Percentiles rank a stretch among this genome's conserved stretches.
Conservation (phyloP, 2,113 vertebrate genomes). For the Lipotes vexillifer region DNA sequence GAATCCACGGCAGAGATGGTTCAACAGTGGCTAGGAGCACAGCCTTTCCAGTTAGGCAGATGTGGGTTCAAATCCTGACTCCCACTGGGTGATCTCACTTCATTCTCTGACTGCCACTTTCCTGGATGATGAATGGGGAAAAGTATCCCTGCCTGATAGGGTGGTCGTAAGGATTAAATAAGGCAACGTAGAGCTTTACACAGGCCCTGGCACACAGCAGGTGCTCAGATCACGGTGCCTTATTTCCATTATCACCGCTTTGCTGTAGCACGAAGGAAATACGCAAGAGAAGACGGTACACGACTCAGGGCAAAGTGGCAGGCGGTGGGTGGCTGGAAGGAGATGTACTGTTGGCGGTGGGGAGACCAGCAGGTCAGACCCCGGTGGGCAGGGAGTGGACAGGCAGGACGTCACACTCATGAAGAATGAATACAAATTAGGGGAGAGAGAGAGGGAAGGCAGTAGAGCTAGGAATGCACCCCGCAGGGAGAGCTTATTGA, state of each 20-base stretch:
- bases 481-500: neutral
- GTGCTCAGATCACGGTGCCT: neutral
- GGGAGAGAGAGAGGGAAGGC: neutral
- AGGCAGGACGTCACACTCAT: neutral
- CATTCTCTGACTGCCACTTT: neutral
- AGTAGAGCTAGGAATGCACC: neutral
- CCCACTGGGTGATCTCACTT: neutral
- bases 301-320: neutral
- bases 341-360: fast-evolving
- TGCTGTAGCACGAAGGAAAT: no score
- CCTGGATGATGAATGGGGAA: neutral
- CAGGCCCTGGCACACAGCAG: neutral
- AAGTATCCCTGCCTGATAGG: neutral
- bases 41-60: neutral
- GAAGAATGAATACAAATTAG: neutral
- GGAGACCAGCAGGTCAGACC: neutral
- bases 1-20: neutral
- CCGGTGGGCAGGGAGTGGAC: neutral
- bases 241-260: neutral
- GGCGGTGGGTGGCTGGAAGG: neutral
- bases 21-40: neutral
- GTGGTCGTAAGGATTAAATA: neutral
- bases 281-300: neutral
- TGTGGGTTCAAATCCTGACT: neutral
- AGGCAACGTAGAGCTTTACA: neutral